A percentile compares a stretch with the other conserved stretches of the same genome.
Conservation (phyloP, 2,797 vertebrate species). For the Pyrocephalus nanus region DNA sequence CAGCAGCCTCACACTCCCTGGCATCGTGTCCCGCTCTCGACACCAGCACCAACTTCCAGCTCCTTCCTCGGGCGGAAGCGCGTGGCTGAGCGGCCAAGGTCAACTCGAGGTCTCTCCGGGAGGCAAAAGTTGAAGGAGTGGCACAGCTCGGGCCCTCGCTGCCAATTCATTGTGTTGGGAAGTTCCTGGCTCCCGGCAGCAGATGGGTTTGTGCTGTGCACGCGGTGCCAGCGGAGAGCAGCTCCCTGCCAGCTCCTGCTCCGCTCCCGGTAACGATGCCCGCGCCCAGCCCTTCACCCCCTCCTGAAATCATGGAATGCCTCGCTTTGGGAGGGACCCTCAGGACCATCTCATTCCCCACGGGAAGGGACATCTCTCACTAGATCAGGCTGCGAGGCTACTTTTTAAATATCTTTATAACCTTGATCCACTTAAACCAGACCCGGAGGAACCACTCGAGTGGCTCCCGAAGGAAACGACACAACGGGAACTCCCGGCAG, state of each 20-base stretch:
- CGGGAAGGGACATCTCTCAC: not conserved
- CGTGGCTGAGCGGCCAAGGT: not conserved
- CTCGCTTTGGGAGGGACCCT: not conserved
- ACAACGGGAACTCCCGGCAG: not conserved
- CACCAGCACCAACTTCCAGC: not conserved
- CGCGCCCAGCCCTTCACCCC: not conserved
- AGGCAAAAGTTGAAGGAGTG: not conserved
- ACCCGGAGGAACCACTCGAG: not conserved
- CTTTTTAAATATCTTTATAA: not conserved
- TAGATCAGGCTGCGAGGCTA: not conserved
- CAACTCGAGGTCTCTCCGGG: not conserved
- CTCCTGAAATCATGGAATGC: accelerated
- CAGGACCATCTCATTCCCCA: no score
- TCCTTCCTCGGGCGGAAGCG: not conserved
- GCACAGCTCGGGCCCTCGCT: accelerated
- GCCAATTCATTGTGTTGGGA: not conserved
- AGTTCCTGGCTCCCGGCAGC: not conserved
- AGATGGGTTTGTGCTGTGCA: not conserved
- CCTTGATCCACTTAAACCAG: accelerated
- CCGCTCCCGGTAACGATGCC: not conserved
- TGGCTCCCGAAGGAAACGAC: not conserved
- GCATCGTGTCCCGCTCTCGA: accelerated
- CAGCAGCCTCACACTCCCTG: not conserved
- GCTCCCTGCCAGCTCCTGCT: not conserved
- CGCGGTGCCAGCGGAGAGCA: accelerated